phyloP scores from a whole-genome alignment of 2,113 vertebrate species.

The Haplochromis burtoni region DNA sequence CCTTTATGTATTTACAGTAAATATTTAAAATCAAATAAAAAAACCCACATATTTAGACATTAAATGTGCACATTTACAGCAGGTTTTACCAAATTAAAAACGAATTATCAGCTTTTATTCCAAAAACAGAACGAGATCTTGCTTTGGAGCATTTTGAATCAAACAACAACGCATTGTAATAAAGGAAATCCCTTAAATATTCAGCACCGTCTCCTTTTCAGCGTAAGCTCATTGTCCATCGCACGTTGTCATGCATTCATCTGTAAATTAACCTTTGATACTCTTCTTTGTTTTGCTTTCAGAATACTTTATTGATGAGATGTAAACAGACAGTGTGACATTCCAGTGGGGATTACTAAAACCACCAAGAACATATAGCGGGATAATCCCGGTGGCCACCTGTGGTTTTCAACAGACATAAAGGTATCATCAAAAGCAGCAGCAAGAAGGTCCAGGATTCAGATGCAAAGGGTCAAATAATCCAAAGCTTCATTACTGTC shows the following conservation, averaged over 20 bases:
- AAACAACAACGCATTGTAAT: neutral
- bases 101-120: neutral
- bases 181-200: neutral
- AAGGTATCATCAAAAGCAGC: slow-evolving; percentile 39
- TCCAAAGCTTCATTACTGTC: slow-evolving; percentile 9
- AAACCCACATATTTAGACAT: accelerated
- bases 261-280: neutral
- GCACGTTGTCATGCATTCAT: neutral
- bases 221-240: neutral
- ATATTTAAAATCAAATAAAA: neutral
- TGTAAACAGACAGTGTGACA: slow-evolving; percentile 38
- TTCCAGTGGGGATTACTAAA: slow-evolving; percentile 53
- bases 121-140: neutral
- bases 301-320: slow-evolving; percentile 1
- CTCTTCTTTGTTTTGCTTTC: neutral
- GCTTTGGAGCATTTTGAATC: neutral
- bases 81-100: neutral
- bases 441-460: slow-evolving; percentile 22
- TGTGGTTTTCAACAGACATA: slow-evolving; percentile 34
- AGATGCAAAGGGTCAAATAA: slow-evolving; percentile 46
- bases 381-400: slow-evolving; percentile 50
- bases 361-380: slow-evolving; percentile 17
- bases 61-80: neutral
- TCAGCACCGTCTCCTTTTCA: neutral
- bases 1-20: neutral